These are phyloP conservation scores for Martes martes DNA, from an alignment of 2,113 vertebrate genomes.

Conservation along the genomic window DNA sequence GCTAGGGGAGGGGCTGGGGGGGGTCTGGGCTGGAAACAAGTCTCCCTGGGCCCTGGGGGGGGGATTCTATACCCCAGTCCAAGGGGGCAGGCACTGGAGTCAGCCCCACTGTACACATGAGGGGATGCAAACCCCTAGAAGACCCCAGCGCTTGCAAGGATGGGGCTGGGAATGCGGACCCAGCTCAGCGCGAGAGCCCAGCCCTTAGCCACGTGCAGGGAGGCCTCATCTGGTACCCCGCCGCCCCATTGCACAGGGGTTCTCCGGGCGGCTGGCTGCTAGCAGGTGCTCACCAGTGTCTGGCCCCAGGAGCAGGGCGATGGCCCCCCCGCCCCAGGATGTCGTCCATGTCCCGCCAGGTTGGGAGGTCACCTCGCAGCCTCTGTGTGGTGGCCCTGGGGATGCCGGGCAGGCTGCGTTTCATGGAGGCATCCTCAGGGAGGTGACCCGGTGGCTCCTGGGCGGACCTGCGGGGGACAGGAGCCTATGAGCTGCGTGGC, in stretches of 20 bases:
- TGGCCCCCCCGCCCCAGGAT: neutral
- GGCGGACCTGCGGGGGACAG: neutral
- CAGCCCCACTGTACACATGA: neutral
- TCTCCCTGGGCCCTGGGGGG: neutral
- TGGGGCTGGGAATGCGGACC: neutral
- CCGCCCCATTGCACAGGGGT: neutral
- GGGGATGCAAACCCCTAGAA: neutral
- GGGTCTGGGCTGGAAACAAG: neutral
- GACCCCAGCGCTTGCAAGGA: neutral
- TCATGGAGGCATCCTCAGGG: neutral
- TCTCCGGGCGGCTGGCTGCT: rapidly evolving
- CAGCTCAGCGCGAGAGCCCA: neutral
- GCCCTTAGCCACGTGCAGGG: neutral
- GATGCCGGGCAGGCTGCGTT: neutral
- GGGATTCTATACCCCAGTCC: too few species aligned
- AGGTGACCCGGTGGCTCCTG: neutral
- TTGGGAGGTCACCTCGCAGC: neutral
- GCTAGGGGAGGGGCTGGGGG: too few species aligned
- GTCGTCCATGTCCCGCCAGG: neutral
- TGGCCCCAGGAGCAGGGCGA: neutral
- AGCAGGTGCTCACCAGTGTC: neutral
- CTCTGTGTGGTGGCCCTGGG: neutral
- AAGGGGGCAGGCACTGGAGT: rapidly evolving
- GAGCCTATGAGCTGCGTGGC: neutral
- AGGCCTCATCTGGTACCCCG: neutral